Base-by-base conservation (phyloP, 30 jellyfish, hydroid and myxozoan genomes). In the Nemopilema nomurai region DNA sequence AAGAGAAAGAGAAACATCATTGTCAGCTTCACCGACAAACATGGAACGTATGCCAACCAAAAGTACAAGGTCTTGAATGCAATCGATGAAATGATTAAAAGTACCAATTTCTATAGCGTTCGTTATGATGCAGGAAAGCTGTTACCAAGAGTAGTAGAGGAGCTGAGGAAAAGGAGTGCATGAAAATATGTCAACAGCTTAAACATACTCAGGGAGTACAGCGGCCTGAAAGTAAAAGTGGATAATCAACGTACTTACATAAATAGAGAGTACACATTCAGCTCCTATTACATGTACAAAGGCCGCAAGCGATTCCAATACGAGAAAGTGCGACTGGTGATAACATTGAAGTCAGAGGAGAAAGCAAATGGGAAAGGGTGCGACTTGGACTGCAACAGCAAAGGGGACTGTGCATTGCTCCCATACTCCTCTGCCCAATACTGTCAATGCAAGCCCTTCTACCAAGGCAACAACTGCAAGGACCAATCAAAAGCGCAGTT, bases 371-470 rank as follows among this genome's bases (percentile, higher is more conserved):
- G 80, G n/a, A 64, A 28, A 23, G 51, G 64, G 21, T 79, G 89
- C 28, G 31, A 66, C 26, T 25, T 20, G 21, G 30, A 72, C 49
- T 81, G 90, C 57, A 33, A 81, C 69, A 29, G 30, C 25, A 51
- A 52, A 67, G 84, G 90, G 0, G 1, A 24, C 0, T 81, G 90
- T 52, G 65, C 41, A 18, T 4, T 16, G 28, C 13, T 53, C 6
- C 90, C 90, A n/a, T 69, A 17, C 41, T 67, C 90, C 18, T 32
- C 83, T 9, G 70, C 19, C 22, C 33, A 51, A 20, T 51, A 67
- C 75, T 81, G 90, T 69, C 85, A 81, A 62, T 81, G 90, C 70
- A 17, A 81, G 22, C 67, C 33, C 64, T 76, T 18, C 62, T 76
- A 49, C 51, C 75, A 76, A 76, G 86, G 92, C 8, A 81, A 84